phyloP scores from a whole-genome alignment of 2,888 invertebrate species.

The Cremastinae sp. region DNA sequence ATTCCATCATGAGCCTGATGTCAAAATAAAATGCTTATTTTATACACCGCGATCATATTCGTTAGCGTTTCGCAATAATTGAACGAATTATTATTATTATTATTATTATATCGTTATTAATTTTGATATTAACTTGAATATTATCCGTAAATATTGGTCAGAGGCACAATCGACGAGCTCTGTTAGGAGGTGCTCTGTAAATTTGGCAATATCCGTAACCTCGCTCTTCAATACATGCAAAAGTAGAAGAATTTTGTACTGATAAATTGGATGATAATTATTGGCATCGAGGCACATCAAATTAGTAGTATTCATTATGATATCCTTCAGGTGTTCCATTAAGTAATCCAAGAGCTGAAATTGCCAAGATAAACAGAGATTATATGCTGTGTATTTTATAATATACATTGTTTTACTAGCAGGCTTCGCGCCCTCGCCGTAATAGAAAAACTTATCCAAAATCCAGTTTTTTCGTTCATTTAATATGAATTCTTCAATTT shows the following conservation, averaged over 20 bases:
- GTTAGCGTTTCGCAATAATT: not conserved
- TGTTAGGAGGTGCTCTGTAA: slow-evolving; percentile 66
- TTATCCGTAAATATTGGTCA: slow-evolving; percentile 66
- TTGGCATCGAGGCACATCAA: slow-evolving; percentile 38
- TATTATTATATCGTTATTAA: not conserved
- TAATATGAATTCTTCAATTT: too few species aligned
- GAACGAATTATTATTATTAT: not conserved
- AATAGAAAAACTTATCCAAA: too few species aligned
- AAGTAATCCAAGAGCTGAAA: too few species aligned
- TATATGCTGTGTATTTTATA: too few species aligned
- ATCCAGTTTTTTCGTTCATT: too few species aligned
- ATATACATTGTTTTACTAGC: too few species aligned
- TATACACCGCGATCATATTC: too few species aligned
- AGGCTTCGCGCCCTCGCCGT: too few species aligned
- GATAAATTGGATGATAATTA: slow-evolving; percentile 67
- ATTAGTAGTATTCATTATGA: slow-evolving; percentile 62
- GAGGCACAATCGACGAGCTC: slow-evolving; percentile 67
- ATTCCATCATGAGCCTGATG: slow-evolving; percentile 84
- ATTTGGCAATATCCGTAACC: slow-evolving; percentile 69
- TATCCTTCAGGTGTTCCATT: slow-evolving; percentile 62
- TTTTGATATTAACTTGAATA: slow-evolving; percentile 68
- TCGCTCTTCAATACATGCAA: slow-evolving; percentile 64
- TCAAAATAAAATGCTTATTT: not conserved
- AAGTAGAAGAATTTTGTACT: slow-evolving; percentile 67
- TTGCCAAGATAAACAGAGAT: too few species aligned